Conservation (phyloP, 2,113 vertebrate genomes). For the Cyanoderma ruficeps region DNA sequence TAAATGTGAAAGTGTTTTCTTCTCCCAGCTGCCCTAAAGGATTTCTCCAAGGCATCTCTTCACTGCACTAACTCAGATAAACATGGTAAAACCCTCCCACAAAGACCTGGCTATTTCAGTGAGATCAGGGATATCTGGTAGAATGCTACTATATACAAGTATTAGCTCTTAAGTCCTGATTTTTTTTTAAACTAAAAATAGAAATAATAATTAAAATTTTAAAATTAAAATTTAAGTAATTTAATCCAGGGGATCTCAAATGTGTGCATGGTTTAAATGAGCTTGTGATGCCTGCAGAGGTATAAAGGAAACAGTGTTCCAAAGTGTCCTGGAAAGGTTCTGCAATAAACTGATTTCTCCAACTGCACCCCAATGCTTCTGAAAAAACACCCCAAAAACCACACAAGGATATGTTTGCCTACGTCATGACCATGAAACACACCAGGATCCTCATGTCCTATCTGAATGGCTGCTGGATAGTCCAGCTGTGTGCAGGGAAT, state of each 20-base stretch:
- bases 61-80: not conserved
- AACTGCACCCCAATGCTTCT: not conserved
- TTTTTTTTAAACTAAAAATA: not conserved
- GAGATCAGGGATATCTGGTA: not conserved
- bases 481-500: not conserved
- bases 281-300: not conserved
- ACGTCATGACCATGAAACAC: not conserved
- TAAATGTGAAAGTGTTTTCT: not conserved
- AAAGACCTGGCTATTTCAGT: not conserved
- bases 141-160: not conserved
- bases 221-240: not conserved
- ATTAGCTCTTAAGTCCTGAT: not conserved
- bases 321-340: not conserved
- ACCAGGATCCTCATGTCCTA: not conserved
- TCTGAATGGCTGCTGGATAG: not conserved
- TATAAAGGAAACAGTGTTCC: not conserved
- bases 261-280: not conserved
- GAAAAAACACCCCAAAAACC: not conserved
- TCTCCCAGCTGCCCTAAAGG: not conserved
- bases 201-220: not conserved
- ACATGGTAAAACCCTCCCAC: not conserved
- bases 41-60: not conserved
- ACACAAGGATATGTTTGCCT: not conserved
- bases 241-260: not conserved
- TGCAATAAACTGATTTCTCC: not conserved